These are phyloP conservation scores for Antigone vipio DNA, from an alignment of 2,113 vertebrate species.

Conservation along the genomic window DNA sequence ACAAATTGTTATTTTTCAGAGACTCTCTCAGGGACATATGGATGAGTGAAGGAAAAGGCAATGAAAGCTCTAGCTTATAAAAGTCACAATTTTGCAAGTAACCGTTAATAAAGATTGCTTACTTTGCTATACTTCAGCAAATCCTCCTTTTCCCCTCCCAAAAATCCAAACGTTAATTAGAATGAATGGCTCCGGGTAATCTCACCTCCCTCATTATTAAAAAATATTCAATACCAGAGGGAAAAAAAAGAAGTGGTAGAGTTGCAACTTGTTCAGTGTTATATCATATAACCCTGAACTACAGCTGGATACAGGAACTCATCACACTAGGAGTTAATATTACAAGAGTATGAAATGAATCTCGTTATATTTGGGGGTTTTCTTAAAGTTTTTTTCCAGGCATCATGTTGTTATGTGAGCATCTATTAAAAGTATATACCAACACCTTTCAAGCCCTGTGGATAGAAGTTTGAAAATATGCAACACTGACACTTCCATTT, in stretches of 20 bases:
- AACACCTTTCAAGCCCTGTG: neutral
- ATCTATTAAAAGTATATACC: neutral
- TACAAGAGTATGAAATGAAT: constrained; percentile 1
- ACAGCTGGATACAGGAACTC: neutral
- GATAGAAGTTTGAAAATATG: neutral
- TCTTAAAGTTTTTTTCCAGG: constrained; percentile 60
- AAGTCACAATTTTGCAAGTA: neutral
- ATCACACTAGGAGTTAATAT: neutral
- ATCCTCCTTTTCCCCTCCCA: neutral
- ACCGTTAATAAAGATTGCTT: neutral
- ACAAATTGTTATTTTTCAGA: neutral
- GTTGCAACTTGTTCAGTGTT: constrained; percentile 5
- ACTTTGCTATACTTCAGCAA: neutral
- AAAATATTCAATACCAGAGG: neutral
- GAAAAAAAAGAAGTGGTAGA: neutral
- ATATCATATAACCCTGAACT: neutral
- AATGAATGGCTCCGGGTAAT: neutral
- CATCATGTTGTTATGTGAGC: constrained; percentile 59
- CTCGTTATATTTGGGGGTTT: constrained; percentile 16
- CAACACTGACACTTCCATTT: neutral
- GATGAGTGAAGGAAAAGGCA: neutral
- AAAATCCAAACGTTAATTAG: neutral
- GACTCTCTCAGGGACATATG: neutral
- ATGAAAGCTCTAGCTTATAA: neutral
- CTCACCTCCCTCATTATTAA: neutral